phyloP scores from a whole-genome alignment of 2,888 invertebrate genomes.

The Psococerastis gibbosa region DNA sequence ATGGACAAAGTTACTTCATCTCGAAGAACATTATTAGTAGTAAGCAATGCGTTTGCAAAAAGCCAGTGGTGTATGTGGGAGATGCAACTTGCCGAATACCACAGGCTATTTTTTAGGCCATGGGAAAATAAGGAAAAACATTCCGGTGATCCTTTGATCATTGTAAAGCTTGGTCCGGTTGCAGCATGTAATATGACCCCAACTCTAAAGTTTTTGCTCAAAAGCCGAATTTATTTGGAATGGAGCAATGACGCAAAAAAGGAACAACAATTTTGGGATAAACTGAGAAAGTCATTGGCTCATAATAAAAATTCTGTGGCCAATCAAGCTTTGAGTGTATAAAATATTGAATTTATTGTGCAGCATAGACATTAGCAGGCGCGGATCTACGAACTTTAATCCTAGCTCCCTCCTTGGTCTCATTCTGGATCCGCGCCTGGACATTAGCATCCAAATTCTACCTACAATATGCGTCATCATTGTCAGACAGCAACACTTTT shows the following conservation, averaged over 20 bases:
- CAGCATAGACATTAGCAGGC: too few relatives aligned
- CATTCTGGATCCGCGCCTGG: too few relatives aligned
- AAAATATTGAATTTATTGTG: too few relatives aligned
- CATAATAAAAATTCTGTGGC: too few relatives aligned
- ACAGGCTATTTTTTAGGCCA: slow-evolving; percentile 38
- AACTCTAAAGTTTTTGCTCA: slow-evolving; percentile 38
- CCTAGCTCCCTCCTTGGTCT: too few relatives aligned
- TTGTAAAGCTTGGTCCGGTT: slow-evolving; percentile 41
- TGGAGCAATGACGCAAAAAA: slow-evolving; percentile 32
- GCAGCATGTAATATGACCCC: slow-evolving; percentile 34
- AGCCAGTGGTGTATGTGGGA: slow-evolving; percentile 58
- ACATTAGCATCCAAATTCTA: too few relatives aligned
- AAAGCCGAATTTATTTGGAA: slow-evolving; percentile 40
- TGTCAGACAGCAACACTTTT: too few relatives aligned
- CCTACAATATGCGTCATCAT: too few relatives aligned
- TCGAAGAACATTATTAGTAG: slow-evolving; percentile 40
- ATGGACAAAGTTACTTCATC: slow-evolving; percentile 41
- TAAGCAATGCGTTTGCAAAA: slow-evolving; percentile 46
- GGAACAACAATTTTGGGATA: slow-evolving; percentile 22
- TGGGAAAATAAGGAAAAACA: slow-evolving; percentile 22
- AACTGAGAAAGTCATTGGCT: slow-evolving; percentile 15
- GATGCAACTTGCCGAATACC: slow-evolving; percentile 44
- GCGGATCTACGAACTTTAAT: too few relatives aligned
- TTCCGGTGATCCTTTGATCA: slow-evolving; percentile 35
- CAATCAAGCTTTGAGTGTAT: too few relatives aligned